These are phyloP conservation scores for Chrysolina oricalcia DNA, from an alignment of 2,888 invertebrate species.

Conservation along the genomic window DNA sequence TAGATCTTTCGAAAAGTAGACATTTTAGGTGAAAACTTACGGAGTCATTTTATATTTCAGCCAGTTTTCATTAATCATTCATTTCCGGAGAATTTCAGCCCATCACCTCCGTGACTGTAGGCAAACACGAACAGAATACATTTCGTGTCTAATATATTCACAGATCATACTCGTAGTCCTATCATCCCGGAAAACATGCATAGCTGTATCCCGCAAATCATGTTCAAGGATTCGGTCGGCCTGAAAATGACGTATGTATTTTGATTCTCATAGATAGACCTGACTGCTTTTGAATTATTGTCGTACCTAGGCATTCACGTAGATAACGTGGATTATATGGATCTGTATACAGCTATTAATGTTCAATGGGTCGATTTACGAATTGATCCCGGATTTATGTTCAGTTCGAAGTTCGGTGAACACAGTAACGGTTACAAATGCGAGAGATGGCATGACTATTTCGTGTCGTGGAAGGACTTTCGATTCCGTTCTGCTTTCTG, in stretches of 20 bases:
- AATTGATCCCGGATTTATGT: slow-evolving; percentile 3
- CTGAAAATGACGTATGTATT: slow-evolving; percentile 11
- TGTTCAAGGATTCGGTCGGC: not conserved
- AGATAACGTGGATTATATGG: slow-evolving; percentile 13
- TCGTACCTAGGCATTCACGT: not conserved
- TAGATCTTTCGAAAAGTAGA: too few species aligned
- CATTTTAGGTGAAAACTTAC: too few species aligned
- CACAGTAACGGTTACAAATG: not conserved
- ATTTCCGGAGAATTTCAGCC: too few species aligned
- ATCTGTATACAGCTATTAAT: not conserved
- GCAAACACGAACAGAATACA: not conserved
- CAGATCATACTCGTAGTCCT: not conserved
- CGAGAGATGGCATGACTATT: not conserved
- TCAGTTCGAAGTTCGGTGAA: not conserved
- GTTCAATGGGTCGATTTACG: slow-evolving; percentile 1
- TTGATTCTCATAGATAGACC: slow-evolving; percentile 8
- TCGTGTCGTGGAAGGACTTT: not conserved
- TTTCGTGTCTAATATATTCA: not conserved
- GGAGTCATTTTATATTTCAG: too few species aligned
- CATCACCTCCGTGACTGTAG: too few species aligned
- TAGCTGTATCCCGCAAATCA: slow-evolving; percentile 3
- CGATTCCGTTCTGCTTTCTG: too few species aligned
- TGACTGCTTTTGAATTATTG: not conserved
- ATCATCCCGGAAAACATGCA: not conserved
- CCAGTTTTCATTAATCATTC: too few species aligned